A percentile compares a stretch with the other conserved stretches of the same genome.
These are phyloP conservation scores for Bombylius major DNA, from an alignment of 2,888 invertebrate genomes.

Conservation along the genomic window DNA sequence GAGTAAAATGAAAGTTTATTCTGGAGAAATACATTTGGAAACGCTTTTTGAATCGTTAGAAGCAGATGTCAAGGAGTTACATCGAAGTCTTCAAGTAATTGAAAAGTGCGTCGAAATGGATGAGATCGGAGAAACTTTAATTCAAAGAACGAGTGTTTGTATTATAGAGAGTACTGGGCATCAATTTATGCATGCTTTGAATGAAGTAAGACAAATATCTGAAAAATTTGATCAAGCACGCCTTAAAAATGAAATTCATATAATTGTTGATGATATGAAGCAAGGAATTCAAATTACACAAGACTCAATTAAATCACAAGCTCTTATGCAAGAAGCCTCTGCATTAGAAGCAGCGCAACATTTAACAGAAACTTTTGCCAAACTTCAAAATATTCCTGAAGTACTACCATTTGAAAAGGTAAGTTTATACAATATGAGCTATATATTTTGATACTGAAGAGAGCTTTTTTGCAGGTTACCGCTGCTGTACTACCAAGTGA, in stretches of 20 bases:
- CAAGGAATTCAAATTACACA: slow-evolving; percentile 41
- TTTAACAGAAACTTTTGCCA: slow-evolving; percentile 32
- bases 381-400: slow-evolving; percentile 22
- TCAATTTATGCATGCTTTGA: slow-evolving; percentile 43
- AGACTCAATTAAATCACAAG: slow-evolving; percentile 42
- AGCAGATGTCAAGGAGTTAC: slow-evolving; percentile 49
- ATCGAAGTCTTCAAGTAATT: slow-evolving; percentile 50
- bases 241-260: slow-evolving; percentile 36
- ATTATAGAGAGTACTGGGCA: slow-evolving; percentile 48
- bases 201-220: slow-evolving; percentile 41
- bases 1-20: slow-evolving; percentile 44
- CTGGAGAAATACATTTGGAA: slow-evolving; percentile 34
- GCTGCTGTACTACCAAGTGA: slow-evolving; percentile 30
- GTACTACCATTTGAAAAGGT: slow-evolving; percentile 25
- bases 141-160: slow-evolving; percentile 54
- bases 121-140: slow-evolving; percentile 51
- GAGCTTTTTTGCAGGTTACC: slow-evolving; percentile 15
- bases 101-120: slow-evolving; percentile 57
- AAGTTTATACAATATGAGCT: not conserved
- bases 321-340: slow-evolving; percentile 42
- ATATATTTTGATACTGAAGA: too few relatives aligned
- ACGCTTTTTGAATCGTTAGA: slow-evolving; percentile 43
- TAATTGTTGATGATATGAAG: slow-evolving; percentile 40
- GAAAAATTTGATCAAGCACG: slow-evolving; percentile 37
- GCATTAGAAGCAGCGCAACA: slow-evolving; percentile 34